Evolutionary conservation across 2,888 invertebrate genomes (phyloP).

Genomic region (Pollenia angustigena): DNA sequence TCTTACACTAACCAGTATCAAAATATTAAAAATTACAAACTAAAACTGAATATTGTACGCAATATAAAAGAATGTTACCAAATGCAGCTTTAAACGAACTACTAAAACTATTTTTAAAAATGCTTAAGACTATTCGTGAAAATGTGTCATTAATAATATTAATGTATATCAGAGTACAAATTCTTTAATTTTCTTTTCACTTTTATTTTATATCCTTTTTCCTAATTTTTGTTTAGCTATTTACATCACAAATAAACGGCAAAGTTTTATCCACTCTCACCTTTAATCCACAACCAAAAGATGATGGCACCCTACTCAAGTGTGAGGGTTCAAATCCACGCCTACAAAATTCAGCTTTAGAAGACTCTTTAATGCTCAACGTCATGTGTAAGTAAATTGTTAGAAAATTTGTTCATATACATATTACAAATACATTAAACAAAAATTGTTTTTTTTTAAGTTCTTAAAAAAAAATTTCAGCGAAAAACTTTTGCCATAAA

Average conservation of each 20-base stretch:
- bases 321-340: conserved; percentile 94
- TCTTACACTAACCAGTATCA: too few relatives aligned
- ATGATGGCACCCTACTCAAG: conserved; percentile 92
- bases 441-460: neutral
- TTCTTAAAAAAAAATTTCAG: conserved; percentile 17
- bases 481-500: conserved; percentile 66
- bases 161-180: too few relatives aligned
- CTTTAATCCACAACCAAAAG: conserved; percentile 93
- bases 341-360: conserved; percentile 90
- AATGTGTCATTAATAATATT: too few relatives aligned
- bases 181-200: neutral
- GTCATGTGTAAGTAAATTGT: conserved; percentile 92
- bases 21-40: too few relatives aligned
- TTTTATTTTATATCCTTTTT: neutral
- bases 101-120: too few relatives aligned
- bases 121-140: too few relatives aligned
- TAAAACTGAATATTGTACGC: too few relatives aligned
- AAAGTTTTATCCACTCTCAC: conserved; percentile 91
- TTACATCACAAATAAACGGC: conserved; percentile 88
- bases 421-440: conserved; percentile 17
- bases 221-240: conserved; percentile 84
- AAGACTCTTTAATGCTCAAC: conserved; percentile 92
- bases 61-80: too few relatives aligned
- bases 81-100: too few relatives aligned
- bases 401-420: conserved; percentile 9